Evolutionary conservation across 92 coral and sea anemone genomes (phyloP), one percentile per base, ranked within the genome.

Genomic region (Porites evermanni): DNA sequence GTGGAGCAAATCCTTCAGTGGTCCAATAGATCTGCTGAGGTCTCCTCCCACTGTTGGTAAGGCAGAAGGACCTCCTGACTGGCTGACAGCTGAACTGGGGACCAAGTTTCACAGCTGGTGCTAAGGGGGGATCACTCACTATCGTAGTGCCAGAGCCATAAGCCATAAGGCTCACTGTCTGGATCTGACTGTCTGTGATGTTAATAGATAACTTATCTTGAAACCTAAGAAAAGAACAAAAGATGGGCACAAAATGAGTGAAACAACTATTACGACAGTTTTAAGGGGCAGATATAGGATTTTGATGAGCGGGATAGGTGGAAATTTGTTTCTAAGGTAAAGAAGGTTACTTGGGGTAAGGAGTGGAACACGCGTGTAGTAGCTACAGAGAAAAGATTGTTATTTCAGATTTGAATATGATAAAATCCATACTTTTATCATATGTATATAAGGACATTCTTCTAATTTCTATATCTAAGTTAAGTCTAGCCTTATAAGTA

Each of bases 21-120:
- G 98, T 88, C 99, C 99, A 97, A 87, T 97, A 97, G 24, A 97
- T 92, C 89, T 97, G 99, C 75, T 97, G 99, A 71, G 99, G 93
- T 66, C 99, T 82, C 29, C 98, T 77, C 8, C 99, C 99, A 52
- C 93, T 92, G 85, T 97, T 97, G 16, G 95, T 97, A 47, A 97
- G 86, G 24, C 87, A 78, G 85, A 95, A 97, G 85, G 71, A 79
- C 75, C 94, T 91, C 44, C 91, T 87, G 17, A 94, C 92, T 10
- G 97, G 96, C 72, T 90, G 95, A 71, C 96, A 94, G 86, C 99
- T 97, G 89, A 97, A 97, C 91, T 93, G 99, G 10, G 99, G 98
- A 12, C 98, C 99, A 23, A 97, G 91, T 64, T 82, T 86, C 54
- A 97, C 98, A 8, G 97, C 84, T 18, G 98, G 99, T 47, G 93